Evolutionary conservation across 2,888 invertebrate species (phyloP), one percentile per base, ranked within the genome.

Genomic region (Crocallis elinguaria): DNA sequence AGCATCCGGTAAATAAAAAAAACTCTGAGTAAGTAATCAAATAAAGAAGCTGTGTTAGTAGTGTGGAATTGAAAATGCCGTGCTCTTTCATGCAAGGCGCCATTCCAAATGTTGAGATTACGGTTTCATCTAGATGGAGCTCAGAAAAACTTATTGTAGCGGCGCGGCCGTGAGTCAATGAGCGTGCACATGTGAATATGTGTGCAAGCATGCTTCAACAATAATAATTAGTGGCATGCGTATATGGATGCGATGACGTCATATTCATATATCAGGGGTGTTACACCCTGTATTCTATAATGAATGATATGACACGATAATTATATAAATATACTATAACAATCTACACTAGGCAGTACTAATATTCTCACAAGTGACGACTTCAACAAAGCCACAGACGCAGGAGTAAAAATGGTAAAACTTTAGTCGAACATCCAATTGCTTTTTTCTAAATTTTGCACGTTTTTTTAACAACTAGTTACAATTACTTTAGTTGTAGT

Each of bases 151-250:
- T 59, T 41, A 63, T 54, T 49, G 41, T 50, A 23, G 23, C 13
- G 32, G 43, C n/a, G 41, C 27, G 36, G 50, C 56, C 17, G 50
- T 39, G 37, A 57, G 36, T 44, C 32, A 44, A 35, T 46, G 37
- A 46, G 46, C 50, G 50, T 46, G 49, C 17, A 45, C 45, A 45
- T 38, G 41, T 21, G 37, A 19, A 33, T 23, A 14, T 37, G 33
- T 43, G 39, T 43, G 21, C 48, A 49, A 45, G 41, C 33, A 54
- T 54, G 56, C 49, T 60, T 54, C 35, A 46, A 60, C 62, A 73
- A 75, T 77, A 74, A 75, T 54, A n/a, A n/a, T n/a, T n/a, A 52
- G 36, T 41, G 68, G 69, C 71, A 74, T 66, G 63, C 64, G 42
- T 49, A 27, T 48, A 49, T 52, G 57, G 64, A 62, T 57, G 46